Base-by-base conservation (phyloP, 2,113 vertebrate genomes). In the Nycticorax nycticorax region DNA sequence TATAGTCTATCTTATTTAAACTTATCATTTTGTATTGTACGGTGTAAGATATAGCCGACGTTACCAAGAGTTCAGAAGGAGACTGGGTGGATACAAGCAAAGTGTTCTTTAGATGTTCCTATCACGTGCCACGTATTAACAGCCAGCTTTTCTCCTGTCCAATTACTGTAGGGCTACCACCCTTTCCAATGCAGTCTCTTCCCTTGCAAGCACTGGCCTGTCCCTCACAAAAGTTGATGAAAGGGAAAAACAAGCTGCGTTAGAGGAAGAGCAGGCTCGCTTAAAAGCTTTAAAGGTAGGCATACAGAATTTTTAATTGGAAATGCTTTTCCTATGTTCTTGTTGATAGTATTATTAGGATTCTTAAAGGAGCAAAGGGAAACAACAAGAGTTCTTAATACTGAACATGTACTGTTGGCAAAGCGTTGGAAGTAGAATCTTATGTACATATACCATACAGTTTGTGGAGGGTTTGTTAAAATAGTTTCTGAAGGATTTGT, bases 201-300 rank as follows among this genome's bases (percentile, higher is more conserved):
- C 99, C 41, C 97, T 99, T 94, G 99, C 99, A 97, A 99, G 98
- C 97, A 99, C 99, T 33, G 99, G 99, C 96, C 98, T 99, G 96
- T 99, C 99, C 89, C 99, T 99, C 97, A 99, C 99, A 76, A 99
- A 99, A 98, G 99, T 99, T 85, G 99, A 99, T 92, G 99, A 99
- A 98, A 99, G 99, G 96, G 99, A 99, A 98, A 99, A 99, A 94
- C 99, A 99, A 96, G 99, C 99, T n/a, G 99, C 99, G 3, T 97
- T 99, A n/a, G 99, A 99, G 96, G 99, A 99, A 96, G 99, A 99
- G 75, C 99, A 99, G 97, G 99, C 99, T 67, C 99, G 99, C 92
- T 98, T 99, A 94, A 99, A 99, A 98, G 99, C 99, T 96, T 98
- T 99, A 97, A 99, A 99, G 99, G 99, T 99, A 97, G 28, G 92